Conservation (phyloP, 2,797 vertebrate genomes). For the Mormyrops boulengeri region DNA sequence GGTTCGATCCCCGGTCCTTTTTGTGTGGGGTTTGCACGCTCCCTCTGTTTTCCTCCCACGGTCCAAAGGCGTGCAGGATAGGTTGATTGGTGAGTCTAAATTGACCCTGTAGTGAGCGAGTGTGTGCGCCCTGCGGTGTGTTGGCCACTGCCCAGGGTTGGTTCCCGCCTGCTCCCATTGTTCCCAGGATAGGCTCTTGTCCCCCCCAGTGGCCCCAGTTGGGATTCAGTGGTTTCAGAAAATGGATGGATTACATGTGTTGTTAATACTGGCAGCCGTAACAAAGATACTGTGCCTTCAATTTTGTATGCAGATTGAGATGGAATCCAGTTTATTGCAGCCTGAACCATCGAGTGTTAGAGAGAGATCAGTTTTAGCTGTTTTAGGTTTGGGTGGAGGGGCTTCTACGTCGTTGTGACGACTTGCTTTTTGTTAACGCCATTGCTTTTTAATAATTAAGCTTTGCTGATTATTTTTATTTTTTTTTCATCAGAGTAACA, state of each 20-base stretch:
- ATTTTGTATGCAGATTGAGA: constrained; percentile 42
- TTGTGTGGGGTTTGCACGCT: no score
- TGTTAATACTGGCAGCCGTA: constrained; percentile 49
- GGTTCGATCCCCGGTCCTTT: no score
- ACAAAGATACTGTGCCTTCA: constrained; percentile 57
- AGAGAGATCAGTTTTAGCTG: constrained; percentile 25
- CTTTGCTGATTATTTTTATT: constrained; percentile 42
- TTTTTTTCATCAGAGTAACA: constrained; percentile 47
- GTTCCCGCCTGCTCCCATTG: no score
- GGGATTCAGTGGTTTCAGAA: no score
- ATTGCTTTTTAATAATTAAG: constrained; percentile 27
- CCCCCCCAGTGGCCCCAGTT: no score
- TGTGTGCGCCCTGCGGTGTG: no score
- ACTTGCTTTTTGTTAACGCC: constrained; percentile 27
- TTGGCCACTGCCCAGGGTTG: no score
- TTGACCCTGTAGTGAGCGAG: no score
- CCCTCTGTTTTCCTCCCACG: no score
- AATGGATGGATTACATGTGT: constrained; percentile 49
- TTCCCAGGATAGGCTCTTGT: no score
- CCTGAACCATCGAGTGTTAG: constrained; percentile 35
- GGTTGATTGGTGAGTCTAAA: no score
- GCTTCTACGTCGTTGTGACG: constrained; percentile 35
- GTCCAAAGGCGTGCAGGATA: no score
- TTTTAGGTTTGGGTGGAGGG: constrained; percentile 25
- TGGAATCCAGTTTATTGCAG: constrained; percentile 40